Conservation (phyloP, 92 coral and sea anemone species). For the Zoanthus gigantus region DNA sequence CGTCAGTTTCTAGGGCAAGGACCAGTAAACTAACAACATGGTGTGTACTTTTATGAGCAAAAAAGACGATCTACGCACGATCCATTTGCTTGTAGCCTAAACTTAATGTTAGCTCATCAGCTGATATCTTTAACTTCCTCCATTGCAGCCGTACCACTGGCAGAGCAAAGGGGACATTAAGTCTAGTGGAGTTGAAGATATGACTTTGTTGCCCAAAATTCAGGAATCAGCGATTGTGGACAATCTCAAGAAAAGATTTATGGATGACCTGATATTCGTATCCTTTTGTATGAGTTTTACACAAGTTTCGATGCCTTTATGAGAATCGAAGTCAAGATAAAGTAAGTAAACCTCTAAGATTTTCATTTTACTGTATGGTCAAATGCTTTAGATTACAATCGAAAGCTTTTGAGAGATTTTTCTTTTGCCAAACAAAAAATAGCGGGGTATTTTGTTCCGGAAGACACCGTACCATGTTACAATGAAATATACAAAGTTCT, state of each 20-base stretch:
- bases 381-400: background rate
- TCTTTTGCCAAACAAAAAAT: background rate
- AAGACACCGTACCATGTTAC: background rate
- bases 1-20: background rate
- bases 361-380: background rate
- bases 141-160: slow-evolving; percentile 93
- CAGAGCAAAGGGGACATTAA: slow-evolving; percentile 98
- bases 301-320: background rate
- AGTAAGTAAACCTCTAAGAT: background rate
- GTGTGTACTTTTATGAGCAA: background rate
- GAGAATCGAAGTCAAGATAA: background rate
- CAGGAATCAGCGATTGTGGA: slow-evolving; percentile 98
- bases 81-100: background rate
- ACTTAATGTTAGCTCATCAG: slow-evolving; percentile 1
- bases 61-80: background rate
- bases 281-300: slow-evolving; percentile 62
- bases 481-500: background rate
- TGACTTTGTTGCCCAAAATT: slow-evolving; percentile 97
- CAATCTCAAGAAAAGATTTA: slow-evolving; percentile 92
- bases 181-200: slow-evolving; percentile 99
- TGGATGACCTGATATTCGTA: slow-evolving; percentile 99
- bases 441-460: background rate
- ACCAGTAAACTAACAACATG: slow-evolving; percentile 3
- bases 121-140: slow-evolving; percentile 26
- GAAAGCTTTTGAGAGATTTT: background rate